Conservation (phyloP, 2,888 invertebrate species). For the Patella pellucida region DNA sequence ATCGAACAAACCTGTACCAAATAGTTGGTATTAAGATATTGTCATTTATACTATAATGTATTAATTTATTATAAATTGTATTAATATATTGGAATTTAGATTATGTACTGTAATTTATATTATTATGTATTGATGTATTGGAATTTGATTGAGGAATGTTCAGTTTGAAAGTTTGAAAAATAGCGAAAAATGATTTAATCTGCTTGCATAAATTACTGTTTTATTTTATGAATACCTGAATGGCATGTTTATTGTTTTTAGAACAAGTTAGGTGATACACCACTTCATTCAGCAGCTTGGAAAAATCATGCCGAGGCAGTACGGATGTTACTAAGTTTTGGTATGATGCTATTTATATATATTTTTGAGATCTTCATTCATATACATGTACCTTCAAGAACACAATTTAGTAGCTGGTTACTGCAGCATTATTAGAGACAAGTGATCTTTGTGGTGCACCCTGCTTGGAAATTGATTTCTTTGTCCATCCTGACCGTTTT, state of each 20-base stretch:
- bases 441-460: too few relatives aligned
- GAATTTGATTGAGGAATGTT: background rate
- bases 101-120: too few relatives aligned
- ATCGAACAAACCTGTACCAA: too few relatives aligned
- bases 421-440: too few relatives aligned
- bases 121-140: background rate
- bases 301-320: conserved; percentile 76
- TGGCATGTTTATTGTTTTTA: conserved; percentile 54
- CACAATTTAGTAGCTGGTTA: too few relatives aligned
- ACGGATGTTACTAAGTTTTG: conserved; percentile 73
- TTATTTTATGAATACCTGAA: background rate
- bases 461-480: too few relatives aligned
- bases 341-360: conserved; percentile 42
- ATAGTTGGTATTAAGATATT: too few relatives aligned
- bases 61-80: too few relatives aligned
- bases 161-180: background rate
- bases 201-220: background rate
- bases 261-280: conserved; percentile 80
- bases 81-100: too few relatives aligned
- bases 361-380: background rate
- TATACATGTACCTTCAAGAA: too few relatives aligned
- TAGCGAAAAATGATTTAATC: background rate
- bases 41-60: too few relatives aligned
- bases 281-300: conserved; percentile 77
- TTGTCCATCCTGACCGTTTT: too few relatives aligned